These are phyloP conservation scores for Pelobates fuscus DNA, from an alignment of 2,113 vertebrate species.

Conservation along the genomic window DNA sequence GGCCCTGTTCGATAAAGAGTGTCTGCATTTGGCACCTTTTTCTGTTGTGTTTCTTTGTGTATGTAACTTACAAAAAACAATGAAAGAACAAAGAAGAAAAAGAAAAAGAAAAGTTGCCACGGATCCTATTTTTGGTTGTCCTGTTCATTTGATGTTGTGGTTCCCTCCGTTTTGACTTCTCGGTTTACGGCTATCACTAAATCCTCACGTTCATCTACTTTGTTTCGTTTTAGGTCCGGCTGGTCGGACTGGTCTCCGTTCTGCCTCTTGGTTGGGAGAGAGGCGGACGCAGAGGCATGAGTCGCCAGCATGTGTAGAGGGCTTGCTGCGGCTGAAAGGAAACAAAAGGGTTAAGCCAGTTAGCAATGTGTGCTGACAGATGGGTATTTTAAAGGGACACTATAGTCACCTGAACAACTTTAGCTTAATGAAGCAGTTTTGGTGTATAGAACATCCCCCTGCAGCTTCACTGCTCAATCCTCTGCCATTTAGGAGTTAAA, in stretches of 20 bases:
- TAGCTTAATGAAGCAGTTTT: no score
- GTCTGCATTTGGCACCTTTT: slow-evolving; percentile 90
- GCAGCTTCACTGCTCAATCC: no score
- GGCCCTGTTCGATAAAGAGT: slow-evolving; percentile 69
- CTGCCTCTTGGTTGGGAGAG: slow-evolving; percentile 93
- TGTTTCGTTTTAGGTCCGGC: slow-evolving; percentile 83
- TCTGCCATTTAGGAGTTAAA: no score
- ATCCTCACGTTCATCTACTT: slow-evolving; percentile 74
- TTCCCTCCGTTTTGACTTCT: slow-evolving; percentile 62
- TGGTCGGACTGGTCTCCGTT: slow-evolving; percentile 81
- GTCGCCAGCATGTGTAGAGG: slow-evolving; percentile 92
- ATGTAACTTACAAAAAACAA: slow-evolving; percentile 39
- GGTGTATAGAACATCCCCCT: no score
- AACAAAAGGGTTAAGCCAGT: slow-evolving; percentile 1
- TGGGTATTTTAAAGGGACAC: no score
- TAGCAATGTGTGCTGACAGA: not conserved
- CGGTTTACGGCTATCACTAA: slow-evolving; percentile 72
- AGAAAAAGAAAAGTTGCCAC: slow-evolving; percentile 38
- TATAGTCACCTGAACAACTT: no score
- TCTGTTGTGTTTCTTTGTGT: slow-evolving; percentile 55
- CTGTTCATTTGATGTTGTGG: slow-evolving; percentile 72
- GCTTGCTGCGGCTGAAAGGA: slow-evolving; percentile 75
- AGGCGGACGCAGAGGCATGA: slow-evolving; percentile 90
- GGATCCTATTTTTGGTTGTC: slow-evolving; percentile 76
- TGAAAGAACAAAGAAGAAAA: slow-evolving; percentile 50